Percentiles rank a stretch among this genome's conserved stretches.
Conservation (phyloP, 1,140 invertebrate genomes). For the Drosophila tsacasi region DNA sequence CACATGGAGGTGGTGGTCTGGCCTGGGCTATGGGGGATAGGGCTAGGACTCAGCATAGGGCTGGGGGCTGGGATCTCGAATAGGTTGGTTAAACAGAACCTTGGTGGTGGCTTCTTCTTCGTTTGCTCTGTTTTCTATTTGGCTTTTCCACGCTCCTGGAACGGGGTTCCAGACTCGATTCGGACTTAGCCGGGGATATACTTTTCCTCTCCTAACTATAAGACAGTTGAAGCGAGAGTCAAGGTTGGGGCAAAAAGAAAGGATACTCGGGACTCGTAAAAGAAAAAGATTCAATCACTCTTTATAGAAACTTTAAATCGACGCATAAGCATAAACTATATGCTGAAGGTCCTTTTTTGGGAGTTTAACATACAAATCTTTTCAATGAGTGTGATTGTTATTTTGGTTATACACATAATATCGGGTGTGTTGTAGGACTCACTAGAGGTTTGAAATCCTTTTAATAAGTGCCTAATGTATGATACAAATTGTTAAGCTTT, state of each 20-base stretch:
- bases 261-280: conserved; percentile 5
- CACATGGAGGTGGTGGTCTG: conserved; percentile 10
- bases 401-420: not conserved
- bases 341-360: not conserved
- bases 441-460: not conserved
- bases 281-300: conserved; percentile 28
- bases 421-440: not conserved
- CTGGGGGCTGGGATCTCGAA: not conserved
- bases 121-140: conserved; percentile 35
- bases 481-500: too few species aligned
- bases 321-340: conserved; percentile 9
- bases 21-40: not conserved
- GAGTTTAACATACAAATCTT: not conserved
- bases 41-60: not conserved
- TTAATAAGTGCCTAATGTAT: not conserved
- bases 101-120: conserved; percentile 34
- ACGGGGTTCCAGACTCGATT: conserved; percentile 7
- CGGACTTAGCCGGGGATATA: conserved; percentile 20
- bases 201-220: not conserved
- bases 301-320: conserved; percentile 3
- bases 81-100: conserved; percentile 31
- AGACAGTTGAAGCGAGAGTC: not conserved
- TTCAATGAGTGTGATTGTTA: not conserved
- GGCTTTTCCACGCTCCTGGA: conserved; percentile 2
- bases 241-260: not conserved